A percentile compares a stretch with the other conserved stretches of the same genome.
These are phyloP conservation scores for Drosophila barbarae DNA, from an alignment of 2,888 invertebrate genomes.

Conservation along the genomic window DNA sequence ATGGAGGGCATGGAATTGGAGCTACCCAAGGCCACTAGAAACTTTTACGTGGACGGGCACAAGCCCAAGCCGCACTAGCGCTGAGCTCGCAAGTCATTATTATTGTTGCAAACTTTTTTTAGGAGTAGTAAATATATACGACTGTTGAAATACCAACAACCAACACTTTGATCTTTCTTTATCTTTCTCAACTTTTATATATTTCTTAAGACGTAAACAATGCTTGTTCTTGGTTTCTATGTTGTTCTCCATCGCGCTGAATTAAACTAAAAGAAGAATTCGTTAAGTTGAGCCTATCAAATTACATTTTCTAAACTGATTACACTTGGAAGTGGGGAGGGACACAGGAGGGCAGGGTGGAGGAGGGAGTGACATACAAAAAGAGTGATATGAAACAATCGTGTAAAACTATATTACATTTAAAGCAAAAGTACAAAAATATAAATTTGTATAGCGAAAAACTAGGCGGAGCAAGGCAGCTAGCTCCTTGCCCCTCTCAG, in stretches of 20 bases:
- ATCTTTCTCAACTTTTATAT: conserved; percentile 59
- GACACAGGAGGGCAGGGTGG: conserved; percentile 1
- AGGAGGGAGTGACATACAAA: conserved; percentile 34
- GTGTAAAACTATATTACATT: conserved; percentile 65
- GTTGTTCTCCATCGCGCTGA: conserved; percentile 50
- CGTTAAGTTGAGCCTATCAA: conserved; percentile 66
- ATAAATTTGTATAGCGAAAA: conserved; percentile 53
- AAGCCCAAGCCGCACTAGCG: conserved; percentile 93
- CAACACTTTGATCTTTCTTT: conserved; percentile 28
- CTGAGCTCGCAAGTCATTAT: conserved; percentile 2
- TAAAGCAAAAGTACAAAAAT: conserved; percentile 58
- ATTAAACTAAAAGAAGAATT: conserved; percentile 68
- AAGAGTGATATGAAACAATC: conserved; percentile 51
- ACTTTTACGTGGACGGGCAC: conserved; percentile 99
- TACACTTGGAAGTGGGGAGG: conserved; percentile 33
- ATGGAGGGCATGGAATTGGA: conserved; percentile 91
- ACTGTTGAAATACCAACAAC: conserved; percentile 34
- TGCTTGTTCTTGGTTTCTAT: conserved; percentile 50
- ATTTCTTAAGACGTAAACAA: conserved; percentile 60
- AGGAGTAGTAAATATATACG: conserved; percentile 38
- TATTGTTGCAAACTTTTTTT: conserved; percentile 15
- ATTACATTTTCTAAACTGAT: conserved; percentile 66
- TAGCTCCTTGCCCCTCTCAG: conserved; percentile 67
- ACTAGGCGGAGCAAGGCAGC: conserved; percentile 42
- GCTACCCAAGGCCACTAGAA: conserved; percentile 93